Evolutionary conservation across 2,113 vertebrate genomes (phyloP), one percentile per base, ranked within the genome.

Genomic region (Alethe diademata): DNA sequence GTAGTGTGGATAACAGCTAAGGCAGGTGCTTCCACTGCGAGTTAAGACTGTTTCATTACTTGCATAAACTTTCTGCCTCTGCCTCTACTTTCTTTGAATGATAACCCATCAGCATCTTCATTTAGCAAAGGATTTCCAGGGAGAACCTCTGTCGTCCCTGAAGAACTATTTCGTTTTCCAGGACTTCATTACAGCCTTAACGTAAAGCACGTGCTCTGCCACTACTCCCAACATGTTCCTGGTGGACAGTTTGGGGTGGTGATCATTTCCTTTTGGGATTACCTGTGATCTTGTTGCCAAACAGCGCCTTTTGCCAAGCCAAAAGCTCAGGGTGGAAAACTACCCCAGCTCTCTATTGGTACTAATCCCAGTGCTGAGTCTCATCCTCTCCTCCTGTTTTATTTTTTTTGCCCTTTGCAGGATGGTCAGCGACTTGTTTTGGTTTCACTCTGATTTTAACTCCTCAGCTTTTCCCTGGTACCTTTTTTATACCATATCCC

Each of bases 121-220:
- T 33, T 67, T 71, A 90, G 81, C 38, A 64, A 70, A 66, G 78
- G 75, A 74, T 84, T 90, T 80, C 79, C 91, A 80, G 82, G 74
- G 85, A 85, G 14, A 91, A n/a, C 73, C 53, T 72, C 22, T 57
- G 62, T 79, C 51, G 1, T 58, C 51, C 67, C 67, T 66, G 78
- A 78, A 62, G 71, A 90, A 20, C 75, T 80, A 2, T 76, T 69
- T 86, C 19, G 79, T 33, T 89, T 72, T 56, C 56, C 86, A 87
- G 93, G 65, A 89, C 69, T 95, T 81, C 90, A 88, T 94, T 83
- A 71, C 71, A 81, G 93, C 93, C 94, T 96, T 96, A 95, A 96
- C 0, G 0, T 88, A 66, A 94, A 94, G 12, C 51, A 16, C 0
- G 15, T 85, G 78, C 92, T 93, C 72, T 86, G 15, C 75, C 90